Percentiles rank a stretch among this genome's conserved stretches.
Conservation (phyloP, 2,888 invertebrate genomes). For the Philopedon plagiatum region DNA sequence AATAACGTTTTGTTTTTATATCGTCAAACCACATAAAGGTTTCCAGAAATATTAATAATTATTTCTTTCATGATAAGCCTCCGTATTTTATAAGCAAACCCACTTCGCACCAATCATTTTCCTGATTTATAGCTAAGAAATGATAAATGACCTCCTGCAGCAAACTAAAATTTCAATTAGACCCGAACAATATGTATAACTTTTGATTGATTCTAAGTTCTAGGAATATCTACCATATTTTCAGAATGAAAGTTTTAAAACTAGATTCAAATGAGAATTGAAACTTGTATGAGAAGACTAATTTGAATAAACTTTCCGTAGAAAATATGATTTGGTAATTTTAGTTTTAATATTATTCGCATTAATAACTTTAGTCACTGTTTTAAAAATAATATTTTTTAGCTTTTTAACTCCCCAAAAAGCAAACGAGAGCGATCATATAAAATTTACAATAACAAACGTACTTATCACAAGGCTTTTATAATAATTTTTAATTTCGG, state of each 20-base stretch:
- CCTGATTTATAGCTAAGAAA: background rate
- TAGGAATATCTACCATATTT: background rate
- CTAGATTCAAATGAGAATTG: background rate
- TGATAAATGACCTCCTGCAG: conserved; percentile 1
- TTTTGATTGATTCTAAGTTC: background rate
- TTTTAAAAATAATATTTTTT: no score
- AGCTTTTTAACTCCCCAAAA: no score
- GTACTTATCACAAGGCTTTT: no score
- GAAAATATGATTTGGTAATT: no score
- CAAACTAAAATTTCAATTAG: conserved; percentile 8
- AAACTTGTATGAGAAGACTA: background rate
- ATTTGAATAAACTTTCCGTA: background rate
- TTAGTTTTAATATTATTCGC: no score
- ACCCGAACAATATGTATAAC: background rate
- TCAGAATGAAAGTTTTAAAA: background rate
- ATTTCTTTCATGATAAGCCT: background rate
- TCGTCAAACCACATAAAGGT: no score
- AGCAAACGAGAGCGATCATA: no score
- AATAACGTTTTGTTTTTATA: no score
- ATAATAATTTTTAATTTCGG: no score
- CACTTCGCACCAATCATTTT: background rate
- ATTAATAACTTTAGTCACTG: no score
- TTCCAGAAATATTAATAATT: background rate
- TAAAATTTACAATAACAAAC: no score
- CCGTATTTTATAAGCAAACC: background rate